Base-by-base conservation (phyloP, 2,113 vertebrate species). In the Spea multiplicata region DNA sequence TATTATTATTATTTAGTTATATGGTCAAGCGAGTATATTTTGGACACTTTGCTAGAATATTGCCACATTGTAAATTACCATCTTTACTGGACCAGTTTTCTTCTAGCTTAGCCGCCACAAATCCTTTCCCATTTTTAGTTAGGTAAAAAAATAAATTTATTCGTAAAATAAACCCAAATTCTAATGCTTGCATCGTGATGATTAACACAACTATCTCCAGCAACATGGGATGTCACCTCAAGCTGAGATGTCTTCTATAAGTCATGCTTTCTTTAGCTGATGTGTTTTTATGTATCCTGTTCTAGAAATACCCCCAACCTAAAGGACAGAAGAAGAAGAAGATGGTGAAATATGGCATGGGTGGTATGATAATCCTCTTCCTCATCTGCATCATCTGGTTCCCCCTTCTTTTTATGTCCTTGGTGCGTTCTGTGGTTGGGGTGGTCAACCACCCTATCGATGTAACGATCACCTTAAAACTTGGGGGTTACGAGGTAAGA, bases 351-450 rank as follows among this genome's bases (percentile, higher is more conserved):
- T 99, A 99, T 0, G 97, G 97, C 74, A 99, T 99, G 97, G 97
- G 97, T 0, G 97, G 97, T 7, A 92, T 99, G 50, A 98, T 98
- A 85, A 95, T 98, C 83, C 86, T 97, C 82, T 96, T 99, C 88
- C 90, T 99, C 4, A 96, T 99, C 83, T 95, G 94, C 88, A 97
- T 99, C 90, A 98, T 99, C 90, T 99, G 97, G 97, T 99, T 99
- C 86, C 97, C 97, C 0, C 89, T 99, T 79, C 97, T 99, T 77
- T 98, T 98, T 89, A 98, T 98, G 89, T 98, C 97, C 0, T 86
- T 99, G 85, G 96, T 99, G 87, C 93, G 96, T 89, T 98, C 97
- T 0, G 97, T 99, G 81, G 97, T 99, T 30, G 97, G 97, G 0
- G 91, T 99, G 1, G 92, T 96, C 80, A 99, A 98, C 86, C 96